Conservation (phyloP, 2,113 vertebrate species). For the Prietella phreatophila region DNA sequence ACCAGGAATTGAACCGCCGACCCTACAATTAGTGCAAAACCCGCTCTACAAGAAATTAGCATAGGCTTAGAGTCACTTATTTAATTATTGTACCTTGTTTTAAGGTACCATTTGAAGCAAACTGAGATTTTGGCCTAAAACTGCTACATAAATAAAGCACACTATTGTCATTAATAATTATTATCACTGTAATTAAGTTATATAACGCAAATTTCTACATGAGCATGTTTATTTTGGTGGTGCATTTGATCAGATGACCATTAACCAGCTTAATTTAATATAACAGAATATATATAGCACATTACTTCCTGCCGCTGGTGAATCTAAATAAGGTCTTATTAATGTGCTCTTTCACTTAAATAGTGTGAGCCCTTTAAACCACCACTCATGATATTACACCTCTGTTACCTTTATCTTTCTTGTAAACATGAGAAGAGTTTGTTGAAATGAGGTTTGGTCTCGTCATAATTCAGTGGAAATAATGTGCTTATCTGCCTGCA, state of each 20-base stretch:
- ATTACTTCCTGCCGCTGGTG: not conserved
- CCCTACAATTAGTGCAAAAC: too few relatives aligned
- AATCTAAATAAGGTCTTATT: not conserved
- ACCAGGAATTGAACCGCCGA: too few relatives aligned
- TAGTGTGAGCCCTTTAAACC: not conserved
- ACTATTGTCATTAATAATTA: not conserved
- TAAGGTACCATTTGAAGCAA: not conserved
- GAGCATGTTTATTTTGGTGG: not conserved
- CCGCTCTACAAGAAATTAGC: not conserved
- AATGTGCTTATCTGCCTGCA: not conserved
- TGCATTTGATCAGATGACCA: not conserved
- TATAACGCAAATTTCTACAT: not conserved
- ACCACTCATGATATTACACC: not conserved
- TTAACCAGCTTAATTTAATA: not conserved
- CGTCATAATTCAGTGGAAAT: not conserved
- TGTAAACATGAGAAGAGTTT: not conserved
- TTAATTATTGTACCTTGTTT: not conserved
- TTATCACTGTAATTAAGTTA: not conserved
- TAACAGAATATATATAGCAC: not conserved
- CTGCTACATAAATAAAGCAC: not conserved
- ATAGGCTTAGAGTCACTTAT: not conserved
- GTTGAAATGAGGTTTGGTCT: constrained; percentile 1
- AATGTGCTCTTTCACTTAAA: not conserved
- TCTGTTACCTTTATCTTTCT: not conserved
- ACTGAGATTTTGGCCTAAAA: not conserved